These are phyloP conservation scores for Leucoraja ocellata DNA, from an alignment of 2,797 vertebrate genomes.

Conservation along the genomic window DNA sequence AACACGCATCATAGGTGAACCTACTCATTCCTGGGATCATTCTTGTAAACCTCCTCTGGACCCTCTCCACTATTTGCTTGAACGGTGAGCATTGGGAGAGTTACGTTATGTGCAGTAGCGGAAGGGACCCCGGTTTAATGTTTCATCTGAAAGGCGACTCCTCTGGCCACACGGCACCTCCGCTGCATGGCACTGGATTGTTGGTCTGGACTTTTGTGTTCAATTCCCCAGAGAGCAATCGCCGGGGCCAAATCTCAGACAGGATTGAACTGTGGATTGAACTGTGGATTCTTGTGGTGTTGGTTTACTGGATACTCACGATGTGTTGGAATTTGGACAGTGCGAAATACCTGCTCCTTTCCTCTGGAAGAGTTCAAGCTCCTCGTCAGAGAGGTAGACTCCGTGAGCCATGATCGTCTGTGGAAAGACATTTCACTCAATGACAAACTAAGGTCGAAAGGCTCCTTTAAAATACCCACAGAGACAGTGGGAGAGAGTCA, in stretches of 20 bases:
- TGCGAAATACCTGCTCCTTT: slow-evolving; percentile 63
- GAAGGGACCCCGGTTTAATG: neutral
- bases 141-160: neutral
- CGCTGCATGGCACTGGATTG: neutral
- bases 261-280: too few species aligned
- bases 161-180: neutral
- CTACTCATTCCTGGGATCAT: too few species aligned
- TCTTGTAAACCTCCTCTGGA: too few species aligned
- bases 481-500: neutral
- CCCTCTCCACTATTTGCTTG: neutral
- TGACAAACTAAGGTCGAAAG: neutral
- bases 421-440: slow-evolving; percentile 41
- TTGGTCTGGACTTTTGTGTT: neutral
- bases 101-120: too few species aligned
- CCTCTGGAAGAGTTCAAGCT: slow-evolving; percentile 57
- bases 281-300: neutral
- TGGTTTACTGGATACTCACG: slow-evolving; percentile 55
- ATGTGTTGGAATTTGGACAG: slow-evolving; percentile 65
- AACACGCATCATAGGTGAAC: too few species aligned
- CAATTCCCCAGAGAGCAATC: neutral
- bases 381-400: slow-evolving; percentile 63
- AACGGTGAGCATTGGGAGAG: neutral
- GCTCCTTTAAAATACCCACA: slow-evolving; percentile 21
- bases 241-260: neutral
- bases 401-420: slow-evolving; percentile 70